These are phyloP conservation scores for Eospalax fontanierii DNA, from an alignment of 2,797 vertebrate genomes.

Conservation along the genomic window DNA sequence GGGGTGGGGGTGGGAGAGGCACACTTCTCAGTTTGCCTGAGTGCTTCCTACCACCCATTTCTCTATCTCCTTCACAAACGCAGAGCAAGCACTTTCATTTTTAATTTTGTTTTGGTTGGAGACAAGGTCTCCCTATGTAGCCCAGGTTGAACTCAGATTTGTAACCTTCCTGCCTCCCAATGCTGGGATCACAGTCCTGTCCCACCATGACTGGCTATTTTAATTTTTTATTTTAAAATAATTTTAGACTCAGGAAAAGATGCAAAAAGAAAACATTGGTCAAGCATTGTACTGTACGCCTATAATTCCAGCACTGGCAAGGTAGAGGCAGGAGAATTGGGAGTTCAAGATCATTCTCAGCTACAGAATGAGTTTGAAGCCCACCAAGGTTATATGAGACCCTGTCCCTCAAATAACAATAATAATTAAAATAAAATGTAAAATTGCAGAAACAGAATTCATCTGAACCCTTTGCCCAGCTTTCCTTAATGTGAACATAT, in stretches of 20 bases:
- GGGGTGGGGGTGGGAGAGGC: background rate
- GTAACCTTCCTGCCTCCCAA: background rate
- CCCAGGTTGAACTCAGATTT: background rate
- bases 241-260: background rate
- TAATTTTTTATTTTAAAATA: constrained; percentile 15
- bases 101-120: background rate
- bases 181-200: background rate
- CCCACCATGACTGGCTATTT: background rate
- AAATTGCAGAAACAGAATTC: background rate
- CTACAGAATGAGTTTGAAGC: background rate
- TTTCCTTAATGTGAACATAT: background rate
- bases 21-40: background rate
- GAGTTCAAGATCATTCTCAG: background rate
- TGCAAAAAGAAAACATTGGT: background rate
- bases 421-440: background rate
- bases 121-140: background rate
- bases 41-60: rapidly evolving
- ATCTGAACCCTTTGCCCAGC: background rate
- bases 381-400: background rate
- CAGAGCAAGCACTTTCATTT: background rate
- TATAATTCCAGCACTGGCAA: background rate
- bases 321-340: background rate
- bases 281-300: background rate
- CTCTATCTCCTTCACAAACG: background rate
- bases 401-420: background rate